A percentile compares a stretch with the other conserved stretches of the same genome.
Evolutionary conservation across 2,797 vertebrate species (phyloP).

Genomic region (Oreonectes daqikongensis): DNA sequence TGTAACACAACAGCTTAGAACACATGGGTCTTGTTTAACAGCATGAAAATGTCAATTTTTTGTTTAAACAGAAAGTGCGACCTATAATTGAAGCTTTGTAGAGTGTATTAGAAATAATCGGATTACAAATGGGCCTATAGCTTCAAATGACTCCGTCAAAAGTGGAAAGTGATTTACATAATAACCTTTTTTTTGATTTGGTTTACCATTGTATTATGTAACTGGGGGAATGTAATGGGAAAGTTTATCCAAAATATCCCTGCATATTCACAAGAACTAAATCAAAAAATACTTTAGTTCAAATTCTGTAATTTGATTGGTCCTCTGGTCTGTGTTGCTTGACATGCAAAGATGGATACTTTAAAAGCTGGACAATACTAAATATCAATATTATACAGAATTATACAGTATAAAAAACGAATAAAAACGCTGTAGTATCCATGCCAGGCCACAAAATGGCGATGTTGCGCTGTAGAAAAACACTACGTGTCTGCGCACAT

Average conservation of each 20-base stretch:
- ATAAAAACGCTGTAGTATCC: too few relatives aligned
- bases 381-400: too few relatives aligned
- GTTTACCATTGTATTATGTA: neutral
- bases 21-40: constrained; percentile 30
- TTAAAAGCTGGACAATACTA: too few relatives aligned
- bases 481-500: too few relatives aligned
- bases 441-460: too few relatives aligned
- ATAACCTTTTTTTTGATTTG: constrained; percentile 11
- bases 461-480: too few relatives aligned
- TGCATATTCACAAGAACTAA: neutral
- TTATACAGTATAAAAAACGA: too few relatives aligned
- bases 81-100: constrained; percentile 6
- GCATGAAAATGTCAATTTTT: neutral
- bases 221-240: constrained; percentile 1
- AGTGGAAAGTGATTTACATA: neutral
- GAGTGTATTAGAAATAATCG: constrained; percentile 1
- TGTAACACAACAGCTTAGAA: constrained; percentile 42
- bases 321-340: too few relatives aligned
- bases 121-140: constrained; percentile 6
- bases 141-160: constrained; percentile 13
- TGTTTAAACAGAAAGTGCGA: neutral
- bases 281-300: too few relatives aligned
- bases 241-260: neutral
- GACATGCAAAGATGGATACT: too few relatives aligned
- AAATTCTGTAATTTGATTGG: too few relatives aligned